Base-by-base conservation (phyloP, 2,888 invertebrate species). In the Morpho helenor region DNA sequence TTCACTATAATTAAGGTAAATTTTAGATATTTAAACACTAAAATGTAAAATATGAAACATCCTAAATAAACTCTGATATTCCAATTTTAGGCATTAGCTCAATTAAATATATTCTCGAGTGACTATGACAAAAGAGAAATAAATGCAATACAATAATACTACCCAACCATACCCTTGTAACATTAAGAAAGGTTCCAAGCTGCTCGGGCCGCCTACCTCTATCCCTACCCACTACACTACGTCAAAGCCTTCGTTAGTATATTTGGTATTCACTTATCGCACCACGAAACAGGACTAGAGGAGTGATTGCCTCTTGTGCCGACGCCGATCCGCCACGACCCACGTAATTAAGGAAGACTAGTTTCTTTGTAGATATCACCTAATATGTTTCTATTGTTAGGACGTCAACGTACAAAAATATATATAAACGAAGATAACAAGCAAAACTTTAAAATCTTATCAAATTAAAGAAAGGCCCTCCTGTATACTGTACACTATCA, bases 31-130 rank as follows among this genome's bases (percentile, higher is more conserved):
- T 89, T 89, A 88, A 88, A 85, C 84, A 85, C 89, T 89, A 89
- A 87, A 88, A 90, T 89, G 89, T 90, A 90, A 88, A 89, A 88
- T 89, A 89, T 88, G 85, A 89, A 84, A 88, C 88, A 82, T 90
- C 88, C 88, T 90, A 89, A 90, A 90, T 90, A 90, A 90, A 90
- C 88, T 90, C 90, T 90, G 90, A 90, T 89, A 90, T 89, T 87
- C 88, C 88, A 89, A 88, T 87, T 83, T 86, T 89, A 90, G 89
- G 88, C 89, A 82, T 90, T 88, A 88, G 88, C 84, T 86, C 88
- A 86, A 86, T 87, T 85, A 83, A 85, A 84, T 86, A 87, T 87
- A 88, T 84, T 86, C 79, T 87, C 80, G 87, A 88, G 88, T 88
- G 88, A 89, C 90, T 89, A 89, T 86, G 87, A 87, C 77, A 75